Conservation (phyloP, 2,888 invertebrate genomes). For the Piscicola geometra region DNA sequence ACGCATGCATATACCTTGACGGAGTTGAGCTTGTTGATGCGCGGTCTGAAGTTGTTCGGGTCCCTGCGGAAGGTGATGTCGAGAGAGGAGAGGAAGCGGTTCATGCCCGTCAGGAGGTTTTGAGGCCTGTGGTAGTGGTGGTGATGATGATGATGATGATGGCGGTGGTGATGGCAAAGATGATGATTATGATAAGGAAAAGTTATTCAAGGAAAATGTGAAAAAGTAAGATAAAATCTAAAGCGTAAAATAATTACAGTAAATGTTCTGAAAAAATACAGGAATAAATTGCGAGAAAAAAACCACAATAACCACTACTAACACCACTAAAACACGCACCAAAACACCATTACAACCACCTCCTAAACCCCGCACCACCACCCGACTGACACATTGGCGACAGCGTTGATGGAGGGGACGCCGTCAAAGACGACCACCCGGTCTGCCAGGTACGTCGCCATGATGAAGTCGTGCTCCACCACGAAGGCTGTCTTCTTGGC, state of each 20-base stretch:
- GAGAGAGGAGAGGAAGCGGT: constrained; percentile 85
- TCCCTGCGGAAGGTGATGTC: constrained; percentile 97
- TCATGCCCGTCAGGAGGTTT: constrained; percentile 93
- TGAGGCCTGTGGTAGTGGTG: constrained; percentile 63
- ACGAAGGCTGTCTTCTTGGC: constrained; percentile 99
- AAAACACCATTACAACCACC: not conserved
- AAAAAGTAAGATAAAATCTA: not conserved
- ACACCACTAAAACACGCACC: too few species aligned
- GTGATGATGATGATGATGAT: too few species aligned
- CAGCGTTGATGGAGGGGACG: constrained; percentile 77
- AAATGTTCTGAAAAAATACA: not conserved
- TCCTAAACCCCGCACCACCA: not conserved
- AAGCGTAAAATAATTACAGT: not conserved
- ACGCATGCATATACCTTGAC: constrained; percentile 86
- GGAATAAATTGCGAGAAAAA: too few species aligned
- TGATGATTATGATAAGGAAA: too few species aligned
- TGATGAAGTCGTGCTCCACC: constrained; percentile 99
- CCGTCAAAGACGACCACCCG: constrained; percentile 98
- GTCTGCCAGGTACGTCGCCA: constrained; percentile 98
- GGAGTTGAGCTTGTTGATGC: constrained; percentile 92
- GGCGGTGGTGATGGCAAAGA: too few species aligned
- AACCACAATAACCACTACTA: too few species aligned
- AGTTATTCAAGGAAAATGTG: not conserved
- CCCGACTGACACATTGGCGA: constrained; percentile 68
- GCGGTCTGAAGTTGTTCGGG: constrained; percentile 94